Percentiles rank a stretch among this genome's conserved stretches.
Evolutionary conservation across 1,140 invertebrate species (phyloP).

Genomic region (Drosophila bipectinata): DNA sequence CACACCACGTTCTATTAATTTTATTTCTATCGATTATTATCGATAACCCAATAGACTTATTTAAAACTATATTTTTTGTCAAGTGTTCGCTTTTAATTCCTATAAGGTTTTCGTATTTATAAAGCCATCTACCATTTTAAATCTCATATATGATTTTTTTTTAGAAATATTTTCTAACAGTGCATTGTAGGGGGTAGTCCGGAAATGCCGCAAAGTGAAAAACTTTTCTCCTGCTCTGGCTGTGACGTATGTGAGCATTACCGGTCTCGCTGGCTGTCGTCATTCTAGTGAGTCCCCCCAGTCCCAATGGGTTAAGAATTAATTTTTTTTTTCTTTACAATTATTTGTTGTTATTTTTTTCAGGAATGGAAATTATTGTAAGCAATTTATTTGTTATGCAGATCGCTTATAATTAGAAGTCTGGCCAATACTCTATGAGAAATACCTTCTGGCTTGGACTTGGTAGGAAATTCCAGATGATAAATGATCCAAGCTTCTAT

Average conservation of each 20-base stretch:
- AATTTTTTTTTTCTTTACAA: too few species aligned
- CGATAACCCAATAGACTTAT: too few species aligned
- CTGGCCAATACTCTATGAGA: constrained; percentile 8
- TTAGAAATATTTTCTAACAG: neutral
- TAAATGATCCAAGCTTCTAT: constrained; percentile 1
- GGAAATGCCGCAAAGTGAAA: constrained; percentile 39
- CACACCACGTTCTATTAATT: too few species aligned
- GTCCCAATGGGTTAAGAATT: neutral
- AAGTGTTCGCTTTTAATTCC: too few species aligned
- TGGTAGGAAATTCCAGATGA: constrained; percentile 11
- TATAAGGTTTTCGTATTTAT: too few species aligned
- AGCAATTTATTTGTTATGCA: constrained; percentile 43
- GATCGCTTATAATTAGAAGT: constrained; percentile 15
- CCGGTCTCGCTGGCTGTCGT: constrained; percentile 5
- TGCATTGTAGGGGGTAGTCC: constrained; percentile 27
- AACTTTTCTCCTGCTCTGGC: constrained; percentile 28
- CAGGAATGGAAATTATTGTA: constrained; percentile 42
- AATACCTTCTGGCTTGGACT: neutral
- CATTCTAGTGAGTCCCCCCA: constrained; percentile 42
- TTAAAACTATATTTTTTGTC: too few species aligned
- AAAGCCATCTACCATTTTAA: too few species aligned
- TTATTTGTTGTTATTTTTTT: too few species aligned
- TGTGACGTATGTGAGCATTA: constrained; percentile 26
- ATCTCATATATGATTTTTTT: neutral
- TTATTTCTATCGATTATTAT: too few species aligned